phyloP scores from a whole-genome alignment of 37 sponge, comb jelly and placozoan genomes.

The Beroe ovata region DNA sequence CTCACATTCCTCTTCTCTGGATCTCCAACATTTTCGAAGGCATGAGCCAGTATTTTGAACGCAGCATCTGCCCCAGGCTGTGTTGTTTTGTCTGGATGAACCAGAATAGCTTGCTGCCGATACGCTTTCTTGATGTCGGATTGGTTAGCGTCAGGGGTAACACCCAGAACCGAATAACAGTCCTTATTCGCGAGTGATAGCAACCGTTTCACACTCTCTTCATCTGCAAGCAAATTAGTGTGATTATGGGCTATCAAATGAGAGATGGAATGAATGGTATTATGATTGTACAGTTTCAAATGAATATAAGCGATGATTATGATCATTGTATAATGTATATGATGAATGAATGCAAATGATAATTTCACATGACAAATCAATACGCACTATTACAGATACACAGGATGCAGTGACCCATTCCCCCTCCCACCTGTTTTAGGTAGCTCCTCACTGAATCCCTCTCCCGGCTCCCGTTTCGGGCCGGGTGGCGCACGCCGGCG shows the following conservation, averaged over 20 bases:
- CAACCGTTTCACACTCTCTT: constrained; percentile 23
- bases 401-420: no score
- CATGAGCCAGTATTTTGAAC: constrained; percentile 46
- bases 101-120: constrained; percentile 39
- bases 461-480: constrained; percentile 43
- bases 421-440: constrained; percentile 60
- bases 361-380: no score
- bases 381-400: no score
- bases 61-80: constrained; percentile 58
- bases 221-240: background rate
- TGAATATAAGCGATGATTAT: no score
- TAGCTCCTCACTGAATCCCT: constrained; percentile 8
- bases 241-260: no score
- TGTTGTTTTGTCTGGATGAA: constrained; percentile 42
- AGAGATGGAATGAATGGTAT: no score
- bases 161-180: constrained; percentile 13
- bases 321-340: no score
- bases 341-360: no score
- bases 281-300: no score
- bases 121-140: constrained; percentile 44
- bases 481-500: constrained; percentile 35
- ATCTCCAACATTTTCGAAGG: constrained; percentile 55
- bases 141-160: constrained; percentile 38
- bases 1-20: constrained; percentile 31
- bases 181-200: constrained; percentile 23